Base-by-base conservation (phyloP, 2,888 invertebrate genomes). In the Axea sp. region DNA sequence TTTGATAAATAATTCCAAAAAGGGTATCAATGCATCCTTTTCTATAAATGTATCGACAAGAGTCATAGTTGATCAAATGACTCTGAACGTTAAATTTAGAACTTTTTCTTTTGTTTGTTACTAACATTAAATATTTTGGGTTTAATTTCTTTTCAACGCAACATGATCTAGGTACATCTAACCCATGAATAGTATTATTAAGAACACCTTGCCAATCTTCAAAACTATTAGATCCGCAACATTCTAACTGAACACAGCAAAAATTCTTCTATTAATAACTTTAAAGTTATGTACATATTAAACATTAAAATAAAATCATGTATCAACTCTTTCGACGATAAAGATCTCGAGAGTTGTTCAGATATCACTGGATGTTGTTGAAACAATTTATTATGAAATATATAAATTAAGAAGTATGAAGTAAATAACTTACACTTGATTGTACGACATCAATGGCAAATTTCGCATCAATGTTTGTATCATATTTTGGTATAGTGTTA, bases 1-100 rank as follows among this genome's bases (percentile, higher is more conserved):
- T 93, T 84, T 93, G 92, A 77, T 91, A 90, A 8, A 93, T 89
- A 71, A 93, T 86, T 78, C 90, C 90, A 53, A 90, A 88, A 77
- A 94, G 89, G 41, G 91, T 89, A 5, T 89, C 88, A 41, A 92
- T 89, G 79, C 94, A 94, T 3, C 94, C 94, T 73, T 88, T 73
- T 14, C 57, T 57, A 72, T 84, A 86, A 60, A 81, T 64, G 11
- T 68, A 76, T 14, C 75, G 33, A 57, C 78, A 76, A 12, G 37
- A 14, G 1, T 39, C 49, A 7, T 75, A 74, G 14, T 74, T 30
- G 14, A 74, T 31, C 3, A 60, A 39, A 6, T 31, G 45, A 35
- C 49, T 71, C 19, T 57, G 33, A 2, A 69, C 60, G 7, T 14
- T 31, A 15, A 55, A 62, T 31, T 51, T 69, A 0, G 47, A n/a